Evolutionary conservation across 2,888 invertebrate genomes (phyloP), one percentile per base, ranked within the genome.

Genomic region (Danaus chrysippus): DNA sequence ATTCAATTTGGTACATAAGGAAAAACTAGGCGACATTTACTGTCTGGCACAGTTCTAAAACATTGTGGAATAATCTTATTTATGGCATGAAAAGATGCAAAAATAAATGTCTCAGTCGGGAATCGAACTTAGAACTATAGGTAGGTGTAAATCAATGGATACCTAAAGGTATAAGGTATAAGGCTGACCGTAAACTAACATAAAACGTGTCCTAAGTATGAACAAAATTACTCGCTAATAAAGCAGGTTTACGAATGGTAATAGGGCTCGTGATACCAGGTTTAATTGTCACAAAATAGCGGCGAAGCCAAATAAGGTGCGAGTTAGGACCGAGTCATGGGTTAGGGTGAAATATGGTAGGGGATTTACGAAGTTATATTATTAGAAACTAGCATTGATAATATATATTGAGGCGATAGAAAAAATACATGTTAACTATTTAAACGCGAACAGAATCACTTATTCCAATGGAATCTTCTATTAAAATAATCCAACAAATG

Each of bases 211-310:
- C 68, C 65, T 61, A 61, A 52, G 62, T 65, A 69, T 68, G 65
- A 69, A 69, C 68, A 71, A 68, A 70, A 70, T 71, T 68, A 71
- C 68, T 62, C 61, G 65, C 66, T 69, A 70, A 73, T 73, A 73
- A 72, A 73, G 70, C 69, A 71, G 69, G 66, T 64, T 67, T 61
- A 74, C 74, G 73, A 74, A 76, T 74, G 74, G 77, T 74, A 76
- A 81, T 79, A 77, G 73, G 64, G 73, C 65, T 82, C 80, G 82
- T 82, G 83, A 82, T 76, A 72, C 73, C 69, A 71, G 69, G 73
- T 79, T 81, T 83, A 83, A 83, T 83, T 82, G 83, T 83, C 77
- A 74, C 77, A 76, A 77, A 81, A 81, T 73, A 74, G 76, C 74
- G 72, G 68, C 71, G 54, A 54, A 49, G 58, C 71, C 68, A 64